These are phyloP conservation scores for Sceloporus undulatus DNA, from an alignment of 2,113 vertebrate species.

Conservation along the genomic window DNA sequence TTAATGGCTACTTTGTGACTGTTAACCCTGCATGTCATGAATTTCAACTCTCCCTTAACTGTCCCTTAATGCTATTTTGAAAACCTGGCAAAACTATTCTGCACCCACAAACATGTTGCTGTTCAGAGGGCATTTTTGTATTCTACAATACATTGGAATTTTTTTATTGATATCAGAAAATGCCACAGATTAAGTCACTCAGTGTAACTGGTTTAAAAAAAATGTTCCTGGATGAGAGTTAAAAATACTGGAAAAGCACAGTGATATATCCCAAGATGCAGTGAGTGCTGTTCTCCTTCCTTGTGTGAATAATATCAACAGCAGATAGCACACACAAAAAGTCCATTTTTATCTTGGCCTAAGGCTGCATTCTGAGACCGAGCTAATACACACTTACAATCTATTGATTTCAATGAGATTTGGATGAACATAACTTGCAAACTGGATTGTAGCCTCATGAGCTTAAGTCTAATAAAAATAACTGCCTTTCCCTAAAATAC, in stretches of 20 bases:
- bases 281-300: neutral
- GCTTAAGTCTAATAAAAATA: conserved; percentile 33
- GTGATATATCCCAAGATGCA: no score
- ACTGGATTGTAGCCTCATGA: conserved; percentile 5
- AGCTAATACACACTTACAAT: neutral
- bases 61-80: no score
- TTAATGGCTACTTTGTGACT: no score
- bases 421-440: neutral
- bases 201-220: neutral
- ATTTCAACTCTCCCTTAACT: no score
- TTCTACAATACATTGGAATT: no score
- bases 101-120: no score
- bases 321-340: neutral
- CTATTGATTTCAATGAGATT: conserved; percentile 3
- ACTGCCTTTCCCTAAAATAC: conserved; percentile 11
- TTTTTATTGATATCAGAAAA: neutral
- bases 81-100: no score
- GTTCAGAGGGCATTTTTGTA: no score
- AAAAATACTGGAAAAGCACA: no score
- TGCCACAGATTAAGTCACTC: neutral
- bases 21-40: no score
- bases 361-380: neutral
- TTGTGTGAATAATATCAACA: neutral
- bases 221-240: neutral
- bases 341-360: neutral